Base-by-base conservation (phyloP, 1,140 invertebrate species). In the Frieseomelitta varia region DNA sequence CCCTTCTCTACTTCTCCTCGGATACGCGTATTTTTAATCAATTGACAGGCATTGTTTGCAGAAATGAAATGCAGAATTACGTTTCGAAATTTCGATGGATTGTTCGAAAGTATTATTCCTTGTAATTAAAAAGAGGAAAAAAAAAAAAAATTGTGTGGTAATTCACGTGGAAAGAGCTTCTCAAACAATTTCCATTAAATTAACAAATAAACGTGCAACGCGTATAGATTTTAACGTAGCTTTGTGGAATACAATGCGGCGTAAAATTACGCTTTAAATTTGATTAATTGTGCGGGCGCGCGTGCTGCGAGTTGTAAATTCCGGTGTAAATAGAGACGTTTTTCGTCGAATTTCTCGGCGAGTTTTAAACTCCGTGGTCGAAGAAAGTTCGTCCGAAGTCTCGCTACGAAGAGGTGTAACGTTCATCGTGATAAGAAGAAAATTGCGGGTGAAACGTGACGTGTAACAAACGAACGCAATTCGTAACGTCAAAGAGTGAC, bases 381-480 rank as follows among this genome's bases (percentile, higher is more conserved):
- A 68, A 68, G 67, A 39, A 71, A 71, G 34, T 4, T n/a, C 0
- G 30, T 19, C 0, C 4, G n/a, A n/a, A n/a, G 27, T 17, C 27
- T 65, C 30, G 63, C 1, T 65, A 30, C 63, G 63, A 65, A 19
- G 19, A n/a, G 24, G 21, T 72, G 27, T n/a, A 24, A 65, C 11
- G 71, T 73, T n/a, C 47, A 55, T n/a, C 51, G 14, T 21, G 30
- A 34, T 56, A 58, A 75, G 73, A 30, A 76, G 74, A 75, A 75
- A 75, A 76, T 76, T 76, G 34, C 74, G 39, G 53, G 10, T 17
- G 55, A 53, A 73, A 73, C 71, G 71, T 73, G 71, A 73, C 71
- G n/a, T 17, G 71, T 53, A 73, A 73, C 71, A 73, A 73, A 73
- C 47, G 71, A 73, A 73, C 39, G 71, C 71, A 73, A 73, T 73